A percentile compares a stretch with the other conserved stretches of the same genome.
Conservation (phyloP, 1,140 invertebrate species). For the Orchesella cincta region DNA sequence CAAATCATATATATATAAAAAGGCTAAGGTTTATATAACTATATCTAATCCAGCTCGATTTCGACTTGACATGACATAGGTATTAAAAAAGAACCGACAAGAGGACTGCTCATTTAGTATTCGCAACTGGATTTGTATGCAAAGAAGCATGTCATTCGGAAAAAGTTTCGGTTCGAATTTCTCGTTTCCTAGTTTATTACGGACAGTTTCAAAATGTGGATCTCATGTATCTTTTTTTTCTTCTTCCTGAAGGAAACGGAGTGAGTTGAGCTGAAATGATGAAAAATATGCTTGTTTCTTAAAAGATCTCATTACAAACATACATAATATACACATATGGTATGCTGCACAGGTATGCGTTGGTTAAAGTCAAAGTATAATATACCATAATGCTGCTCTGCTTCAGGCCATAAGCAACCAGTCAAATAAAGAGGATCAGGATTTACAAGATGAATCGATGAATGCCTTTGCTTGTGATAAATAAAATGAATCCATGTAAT, state of each 20-base stretch:
- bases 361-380: background rate
- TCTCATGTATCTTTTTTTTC: background rate
- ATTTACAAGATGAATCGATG: background rate
- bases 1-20: no score
- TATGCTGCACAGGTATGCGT: no score
- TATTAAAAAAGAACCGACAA: no score
- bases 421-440: background rate
- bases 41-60: no score
- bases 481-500: constrained; percentile 7
- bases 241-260: background rate
- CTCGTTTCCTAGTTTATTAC: background rate
- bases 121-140: constrained; percentile 22
- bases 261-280: background rate
- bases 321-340: no score
- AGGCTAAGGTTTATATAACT: no score
- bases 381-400: background rate
- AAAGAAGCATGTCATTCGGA: constrained; percentile 19
- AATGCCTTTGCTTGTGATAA: background rate
- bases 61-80: no score
- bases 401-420: constrained; percentile 12
- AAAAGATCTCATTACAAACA: background rate
- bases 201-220: background rate
- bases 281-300: background rate
- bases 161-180: background rate
- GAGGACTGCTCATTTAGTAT: no score